These are phyloP conservation scores for Netelia inedita DNA, from an alignment of 2,888 invertebrate species.

Conservation along the genomic window DNA sequence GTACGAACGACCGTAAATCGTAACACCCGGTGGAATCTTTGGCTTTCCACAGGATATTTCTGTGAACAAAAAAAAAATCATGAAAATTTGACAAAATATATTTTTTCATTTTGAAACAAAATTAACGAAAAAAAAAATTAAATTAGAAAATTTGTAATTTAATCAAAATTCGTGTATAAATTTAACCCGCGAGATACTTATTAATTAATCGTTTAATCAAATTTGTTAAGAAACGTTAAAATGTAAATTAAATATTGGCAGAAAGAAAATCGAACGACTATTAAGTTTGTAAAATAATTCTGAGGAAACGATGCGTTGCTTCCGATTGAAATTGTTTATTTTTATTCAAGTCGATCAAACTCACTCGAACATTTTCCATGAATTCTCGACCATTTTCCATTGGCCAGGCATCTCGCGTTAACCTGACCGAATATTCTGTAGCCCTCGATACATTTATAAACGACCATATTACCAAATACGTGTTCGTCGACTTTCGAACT, in stretches of 20 bases:
- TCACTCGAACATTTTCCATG: conserved; percentile 86
- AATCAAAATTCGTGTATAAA: too few relatives aligned
- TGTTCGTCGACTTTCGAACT: conserved; percentile 73
- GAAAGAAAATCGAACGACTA: neutral
- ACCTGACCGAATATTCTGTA: conserved; percentile 85
- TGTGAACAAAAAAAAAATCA: conserved; percentile 74
- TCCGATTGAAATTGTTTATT: too few relatives aligned
- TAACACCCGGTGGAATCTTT: conserved; percentile 82
- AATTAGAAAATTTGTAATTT: too few relatives aligned
- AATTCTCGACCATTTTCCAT: conserved; percentile 86
- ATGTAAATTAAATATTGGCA: too few relatives aligned
- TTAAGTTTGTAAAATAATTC: neutral
- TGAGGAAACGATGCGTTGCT: neutral
- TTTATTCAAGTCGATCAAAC: conserved; percentile 66
- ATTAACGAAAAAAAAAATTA: neutral
- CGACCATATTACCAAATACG: conserved; percentile 84
- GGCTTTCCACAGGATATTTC: conserved; percentile 87
- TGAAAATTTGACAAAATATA: neutral
- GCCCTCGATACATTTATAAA: conserved; percentile 85
- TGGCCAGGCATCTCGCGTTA: conserved; percentile 84
- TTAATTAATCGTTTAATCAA: too few relatives aligned
- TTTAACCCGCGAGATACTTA: too few relatives aligned
- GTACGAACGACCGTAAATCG: conserved; percentile 85
- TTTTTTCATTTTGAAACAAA: neutral
- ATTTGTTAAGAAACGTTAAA: too few relatives aligned